phyloP scores from a whole-genome alignment of 1,140 invertebrate species.

The Macrobrachium nipponense region DNA sequence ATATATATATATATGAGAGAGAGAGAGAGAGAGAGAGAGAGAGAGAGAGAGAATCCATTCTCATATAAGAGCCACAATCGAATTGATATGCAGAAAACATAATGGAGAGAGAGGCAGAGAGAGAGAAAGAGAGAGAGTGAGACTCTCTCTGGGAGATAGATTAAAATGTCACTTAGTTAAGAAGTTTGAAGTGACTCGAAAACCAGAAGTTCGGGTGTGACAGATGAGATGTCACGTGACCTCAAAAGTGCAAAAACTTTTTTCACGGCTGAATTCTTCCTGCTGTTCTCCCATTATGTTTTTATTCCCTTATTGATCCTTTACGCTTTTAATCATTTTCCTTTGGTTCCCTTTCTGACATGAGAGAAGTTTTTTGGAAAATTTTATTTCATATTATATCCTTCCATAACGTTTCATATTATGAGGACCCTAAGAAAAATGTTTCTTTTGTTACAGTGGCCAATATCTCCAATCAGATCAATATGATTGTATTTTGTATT shows the following conservation, averaged over 20 bases:
- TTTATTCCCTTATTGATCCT: not conserved
- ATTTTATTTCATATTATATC: no score
- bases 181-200: no score
- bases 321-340: not conserved
- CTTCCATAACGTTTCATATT: no score
- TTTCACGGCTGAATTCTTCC: not conserved
- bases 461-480: no score
- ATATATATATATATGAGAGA: no score
- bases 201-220: no score
- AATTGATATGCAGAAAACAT: not conserved
- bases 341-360: not conserved
- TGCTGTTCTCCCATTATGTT: not conserved
- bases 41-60: not conserved
- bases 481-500: not conserved
- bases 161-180: not conserved
- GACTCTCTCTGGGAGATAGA: not conserved
- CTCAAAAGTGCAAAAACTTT: not conserved
- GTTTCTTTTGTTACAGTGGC: no score
- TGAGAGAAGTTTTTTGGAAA: no score
- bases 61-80: not conserved
- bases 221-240: not conserved
- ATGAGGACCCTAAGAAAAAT: no score
- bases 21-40: not conserved
- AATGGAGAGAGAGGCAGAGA: constrained; percentile 13
- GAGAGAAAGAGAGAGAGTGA: constrained; percentile 7